Evolutionary conservation across 2,888 invertebrate genomes (phyloP).

Genomic region (Coleophora flavipennella): DNA sequence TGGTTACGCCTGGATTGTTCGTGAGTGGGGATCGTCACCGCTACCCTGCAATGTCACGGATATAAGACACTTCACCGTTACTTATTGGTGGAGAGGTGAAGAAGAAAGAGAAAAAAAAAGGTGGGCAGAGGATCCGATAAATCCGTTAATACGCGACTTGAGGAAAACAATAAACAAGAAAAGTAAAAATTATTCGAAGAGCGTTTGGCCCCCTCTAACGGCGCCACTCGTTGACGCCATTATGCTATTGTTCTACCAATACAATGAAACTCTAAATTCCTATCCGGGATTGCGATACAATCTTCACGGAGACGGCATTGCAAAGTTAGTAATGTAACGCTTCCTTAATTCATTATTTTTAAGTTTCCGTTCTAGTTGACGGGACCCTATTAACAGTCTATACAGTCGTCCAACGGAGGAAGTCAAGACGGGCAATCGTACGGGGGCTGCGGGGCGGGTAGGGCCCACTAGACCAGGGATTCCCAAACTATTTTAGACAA

Average conservation of each 20-base stretch:
- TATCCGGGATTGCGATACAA: conserved; percentile 10
- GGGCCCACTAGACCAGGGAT: no score
- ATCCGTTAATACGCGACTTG: no score
- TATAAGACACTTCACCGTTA: conserved; percentile 20
- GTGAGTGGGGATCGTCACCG: conserved; percentile 25
- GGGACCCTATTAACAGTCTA: no score
- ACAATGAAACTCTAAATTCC: conserved; percentile 2
- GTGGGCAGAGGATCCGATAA: not conserved
- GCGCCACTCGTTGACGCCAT: conserved; percentile 21
- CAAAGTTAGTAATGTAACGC: not conserved
- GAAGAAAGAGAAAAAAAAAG: conserved; percentile 1
- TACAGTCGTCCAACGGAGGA: no score
- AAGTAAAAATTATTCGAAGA: no score
- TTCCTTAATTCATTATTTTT: no score
- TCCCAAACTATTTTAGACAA: no score
- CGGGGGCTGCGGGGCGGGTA: no score
- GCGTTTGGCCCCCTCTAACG: conserved; percentile 18
- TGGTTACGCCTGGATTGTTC: conserved; percentile 34
- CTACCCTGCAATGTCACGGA: not conserved
- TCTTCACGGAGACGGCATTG: conserved; percentile 6
- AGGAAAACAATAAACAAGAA: no score
- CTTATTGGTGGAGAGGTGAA: conserved; percentile 18
- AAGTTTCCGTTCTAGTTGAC: no score
- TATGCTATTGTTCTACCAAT: conserved; percentile 13
- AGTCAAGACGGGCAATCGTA: no score